Base-by-base conservation (phyloP, 2,113 vertebrate species). In the Chaenogobius annularis region DNA sequence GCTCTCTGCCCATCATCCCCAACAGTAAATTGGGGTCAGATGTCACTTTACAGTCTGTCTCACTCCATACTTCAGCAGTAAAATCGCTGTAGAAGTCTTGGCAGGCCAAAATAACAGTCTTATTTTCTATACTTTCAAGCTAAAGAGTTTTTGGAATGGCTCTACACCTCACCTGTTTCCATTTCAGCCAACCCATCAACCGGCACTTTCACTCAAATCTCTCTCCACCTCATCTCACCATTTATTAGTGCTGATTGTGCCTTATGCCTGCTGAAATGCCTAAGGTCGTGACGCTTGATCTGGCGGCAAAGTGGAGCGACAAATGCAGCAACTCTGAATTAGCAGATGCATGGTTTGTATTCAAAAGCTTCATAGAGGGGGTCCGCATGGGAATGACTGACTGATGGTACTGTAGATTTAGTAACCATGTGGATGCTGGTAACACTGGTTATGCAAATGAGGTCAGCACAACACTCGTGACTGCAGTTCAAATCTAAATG, bases 101-200 rank as follows among this genome's bases (percentile, higher is more conserved):
- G 55, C 68, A 8, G 12, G 47, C 65, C 56, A 56, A 44, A n/a
- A 75, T 62, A 69, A 72, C 44, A 70, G 23, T 55, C 43, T 17
- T 23, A 68, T 44, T 66, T 65, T 54, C 66, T 59, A 35, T 2
- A 0, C 1, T 76, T 70, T 56, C 26, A 23, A 15, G 56, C 50
- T 74, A 52, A 79, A 61, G 26, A 67, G 79, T 44, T 75, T 65
- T 74, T 23, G 62, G 47, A 77, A n/a, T 7, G 46, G 17, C 46
- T 40, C 26, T 23, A 61, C 68, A 61, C 61, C 58, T 66, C 64
- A 66, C 78, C 59, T 52, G 19, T 26, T 47, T 23, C 11, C 31
- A 62, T 71, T 56, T 73, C 67, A 68, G 52, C 20, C 6, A 66
- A 37, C 58, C 70, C 69, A 77, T 78, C 74, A 77, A 63, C 44